Conservation (phyloP, 2,888 invertebrate species). For the Palloptera scutellata region DNA sequence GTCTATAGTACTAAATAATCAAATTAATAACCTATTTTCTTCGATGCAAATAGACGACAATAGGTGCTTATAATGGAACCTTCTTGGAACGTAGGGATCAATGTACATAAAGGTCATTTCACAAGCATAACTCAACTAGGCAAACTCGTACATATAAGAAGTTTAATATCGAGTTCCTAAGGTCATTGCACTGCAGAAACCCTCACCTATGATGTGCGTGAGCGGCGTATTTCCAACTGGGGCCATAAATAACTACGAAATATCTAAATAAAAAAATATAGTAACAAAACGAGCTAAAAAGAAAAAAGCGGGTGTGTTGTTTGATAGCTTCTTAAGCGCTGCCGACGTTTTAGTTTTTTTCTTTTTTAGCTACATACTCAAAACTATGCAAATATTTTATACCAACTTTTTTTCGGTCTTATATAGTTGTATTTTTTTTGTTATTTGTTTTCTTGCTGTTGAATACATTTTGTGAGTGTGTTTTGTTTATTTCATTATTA, state of each 20-base stretch:
- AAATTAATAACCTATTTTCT: no score
- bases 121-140: no score
- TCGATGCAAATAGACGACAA: no score
- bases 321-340: slow-evolving; percentile 7
- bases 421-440: slow-evolving; percentile 34
- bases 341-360: slow-evolving; percentile 14
- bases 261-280: not conserved
- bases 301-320: slow-evolving; percentile 15
- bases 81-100: no score
- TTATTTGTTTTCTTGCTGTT: slow-evolving; percentile 19
- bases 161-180: no score
- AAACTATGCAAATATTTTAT: not conserved
- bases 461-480: slow-evolving; percentile 16
- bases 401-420: not conserved
- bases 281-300: slow-evolving; percentile 5
- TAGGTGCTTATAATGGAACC: no score
- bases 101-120: no score
- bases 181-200: no score
- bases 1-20: no score
- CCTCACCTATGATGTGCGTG: no score
- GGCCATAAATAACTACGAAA: not conserved
- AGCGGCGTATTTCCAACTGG: not conserved
- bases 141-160: no score
- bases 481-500: slow-evolving; percentile 23
- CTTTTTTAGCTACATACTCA: slow-evolving; percentile 17